These are phyloP conservation scores for Cyrtodaria siliqua DNA, from an alignment of 2,888 invertebrate genomes.

Conservation along the genomic window DNA sequence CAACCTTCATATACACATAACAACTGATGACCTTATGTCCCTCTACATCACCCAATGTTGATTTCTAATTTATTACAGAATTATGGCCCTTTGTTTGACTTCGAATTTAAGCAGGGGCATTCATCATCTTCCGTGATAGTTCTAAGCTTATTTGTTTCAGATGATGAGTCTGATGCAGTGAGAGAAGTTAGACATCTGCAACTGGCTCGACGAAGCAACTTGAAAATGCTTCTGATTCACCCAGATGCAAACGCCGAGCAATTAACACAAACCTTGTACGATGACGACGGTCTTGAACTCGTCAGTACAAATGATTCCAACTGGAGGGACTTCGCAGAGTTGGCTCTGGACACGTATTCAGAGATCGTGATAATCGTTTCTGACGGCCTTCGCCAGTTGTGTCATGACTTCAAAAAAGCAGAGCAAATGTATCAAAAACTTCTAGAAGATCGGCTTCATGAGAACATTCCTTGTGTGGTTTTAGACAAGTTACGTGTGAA, in stretches of 20 bases:
- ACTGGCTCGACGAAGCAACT: not conserved
- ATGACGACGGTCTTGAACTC: not conserved
- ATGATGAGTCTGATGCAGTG: no score
- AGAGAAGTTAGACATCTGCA: no score
- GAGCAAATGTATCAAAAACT: not conserved
- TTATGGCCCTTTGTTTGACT: no score
- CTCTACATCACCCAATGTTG: no score
- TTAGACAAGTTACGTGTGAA: not conserved
- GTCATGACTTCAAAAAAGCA: not conserved
- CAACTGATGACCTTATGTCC: no score
- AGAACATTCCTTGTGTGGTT: conserved; percentile 5
- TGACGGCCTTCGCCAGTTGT: not conserved
- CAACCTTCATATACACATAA: no score
- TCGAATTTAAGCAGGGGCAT: no score
- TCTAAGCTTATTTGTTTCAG: no score
- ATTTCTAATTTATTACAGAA: no score
- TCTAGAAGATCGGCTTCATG: not conserved
- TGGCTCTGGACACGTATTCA: not conserved
- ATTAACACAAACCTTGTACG: not conserved
- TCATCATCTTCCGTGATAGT: no score
- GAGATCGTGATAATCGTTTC: conserved; percentile 10
- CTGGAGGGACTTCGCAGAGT: conserved; percentile 11
- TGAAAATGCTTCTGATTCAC: conserved; percentile 1
- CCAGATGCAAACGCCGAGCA: not conserved
- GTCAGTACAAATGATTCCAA: not conserved